Conservation (phyloP, 2,113 vertebrate species). For the Pachyramphus minor region DNA sequence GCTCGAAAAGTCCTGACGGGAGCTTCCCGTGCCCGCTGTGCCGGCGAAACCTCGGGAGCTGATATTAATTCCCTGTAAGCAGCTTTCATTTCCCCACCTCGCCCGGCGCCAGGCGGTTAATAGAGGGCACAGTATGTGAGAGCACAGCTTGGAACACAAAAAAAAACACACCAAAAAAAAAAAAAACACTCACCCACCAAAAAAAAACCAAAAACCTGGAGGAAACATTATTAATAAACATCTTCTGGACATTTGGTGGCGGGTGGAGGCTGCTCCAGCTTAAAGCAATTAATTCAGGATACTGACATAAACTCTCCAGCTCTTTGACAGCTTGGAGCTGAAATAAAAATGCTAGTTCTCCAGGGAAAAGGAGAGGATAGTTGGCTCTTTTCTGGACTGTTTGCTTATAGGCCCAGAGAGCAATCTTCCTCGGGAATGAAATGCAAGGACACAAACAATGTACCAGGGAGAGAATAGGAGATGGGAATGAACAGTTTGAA, state of each 20-base stretch:
- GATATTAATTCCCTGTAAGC: conserved; percentile 41
- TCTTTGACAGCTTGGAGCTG: conserved; percentile 99
- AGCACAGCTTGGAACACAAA: conserved; percentile 62
- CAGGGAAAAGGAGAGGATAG: conserved; percentile 97
- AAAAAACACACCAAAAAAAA: background rate
- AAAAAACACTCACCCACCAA: background rate
- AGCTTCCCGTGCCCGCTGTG: background rate
- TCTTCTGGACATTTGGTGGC: conserved; percentile 96
- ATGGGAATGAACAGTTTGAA: conserved; percentile 99
- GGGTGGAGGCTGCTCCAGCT: conserved; percentile 86
- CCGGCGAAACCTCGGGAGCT: background rate
- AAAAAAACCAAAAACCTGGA: conserved; percentile 23
- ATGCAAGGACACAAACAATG: conserved; percentile 99
- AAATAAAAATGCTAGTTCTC: conserved; percentile 99
- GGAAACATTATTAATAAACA: conserved; percentile 84
- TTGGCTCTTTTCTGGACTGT: conserved; percentile 99
- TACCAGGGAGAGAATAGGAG: conserved; percentile 98
- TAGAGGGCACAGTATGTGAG: conserved; percentile 24
- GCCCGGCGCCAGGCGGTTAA: background rate
- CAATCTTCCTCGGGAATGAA: conserved; percentile 99
- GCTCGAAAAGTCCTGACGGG: background rate
- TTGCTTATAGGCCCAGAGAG: conserved; percentile 99
- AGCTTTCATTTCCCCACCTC: conserved; percentile 58
- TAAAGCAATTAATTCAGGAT: conserved; percentile 99
- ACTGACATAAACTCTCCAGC: conserved; percentile 99